Evolutionary conservation across 1,140 invertebrate genomes (phyloP).

Genomic region (Calephelis virginiensis): DNA sequence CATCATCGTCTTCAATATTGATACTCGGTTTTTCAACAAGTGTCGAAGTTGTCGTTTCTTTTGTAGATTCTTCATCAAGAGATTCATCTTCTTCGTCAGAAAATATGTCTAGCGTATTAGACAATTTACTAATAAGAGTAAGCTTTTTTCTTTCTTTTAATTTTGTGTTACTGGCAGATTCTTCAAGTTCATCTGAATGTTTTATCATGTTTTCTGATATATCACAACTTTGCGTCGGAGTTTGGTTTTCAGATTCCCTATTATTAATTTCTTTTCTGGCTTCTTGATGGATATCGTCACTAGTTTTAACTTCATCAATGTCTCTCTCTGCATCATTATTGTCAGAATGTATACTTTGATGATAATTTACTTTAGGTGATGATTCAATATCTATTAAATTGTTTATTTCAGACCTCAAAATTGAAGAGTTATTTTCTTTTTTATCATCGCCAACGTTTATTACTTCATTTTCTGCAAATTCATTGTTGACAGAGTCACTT

Average conservation of each 20-base stretch:
- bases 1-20: slow-evolving; percentile 29
- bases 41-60: slow-evolving; percentile 27
- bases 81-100: slow-evolving; percentile 62
- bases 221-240: neutral
- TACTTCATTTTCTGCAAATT: slow-evolving; percentile 23
- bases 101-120: slow-evolving; percentile 63
- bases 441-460: slow-evolving; percentile 24
- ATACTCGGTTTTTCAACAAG: slow-evolving; percentile 24
- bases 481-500: slow-evolving; percentile 13
- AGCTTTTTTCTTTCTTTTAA: slow-evolving; percentile 29
- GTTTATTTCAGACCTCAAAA: neutral
- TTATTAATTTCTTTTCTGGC: neutral
- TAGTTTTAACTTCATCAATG: neutral
- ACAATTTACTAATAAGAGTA: slow-evolving; percentile 45
- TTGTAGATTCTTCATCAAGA: slow-evolving; percentile 44
- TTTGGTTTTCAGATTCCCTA: neutral
- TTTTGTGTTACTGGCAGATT: neutral
- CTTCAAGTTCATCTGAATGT: neutral
- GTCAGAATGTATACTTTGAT: neutral
- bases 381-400: slow-evolving; percentile 5
- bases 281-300: neutral
- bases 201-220: too few species aligned
- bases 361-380: neutral
- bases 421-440: slow-evolving; percentile 2
- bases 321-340: neutral